A percentile compares a stretch with the other conserved stretches of the same genome.
Conservation (phyloP, 2,888 invertebrate genomes). For the Ramazzottius varieornatus region DNA sequence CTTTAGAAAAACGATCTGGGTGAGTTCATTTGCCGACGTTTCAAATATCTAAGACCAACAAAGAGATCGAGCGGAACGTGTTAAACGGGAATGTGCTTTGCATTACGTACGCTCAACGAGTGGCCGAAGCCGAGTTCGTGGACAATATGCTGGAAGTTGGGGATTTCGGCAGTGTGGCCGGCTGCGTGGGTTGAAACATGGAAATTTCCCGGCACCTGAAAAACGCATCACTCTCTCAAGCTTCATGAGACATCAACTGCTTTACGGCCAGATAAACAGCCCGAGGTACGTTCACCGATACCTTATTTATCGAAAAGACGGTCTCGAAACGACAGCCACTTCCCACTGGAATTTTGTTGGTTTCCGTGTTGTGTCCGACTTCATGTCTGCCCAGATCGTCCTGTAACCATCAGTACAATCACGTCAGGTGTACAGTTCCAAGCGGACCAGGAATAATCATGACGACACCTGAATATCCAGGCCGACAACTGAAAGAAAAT, state of each 20-base stretch:
- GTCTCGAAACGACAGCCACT: slow-evolving; percentile 30
- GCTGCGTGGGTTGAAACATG: slow-evolving; percentile 33
- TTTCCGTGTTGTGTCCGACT: slow-evolving; percentile 32
- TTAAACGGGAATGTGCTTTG: neutral
- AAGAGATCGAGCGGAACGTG: neutral
- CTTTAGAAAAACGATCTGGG: too few relatives aligned
- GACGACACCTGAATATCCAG: slow-evolving; percentile 27
- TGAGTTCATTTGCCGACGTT: too few relatives aligned
- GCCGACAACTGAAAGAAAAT: slow-evolving; percentile 24
- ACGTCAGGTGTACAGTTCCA: too few relatives aligned
- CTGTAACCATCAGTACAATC: slow-evolving; percentile 6
- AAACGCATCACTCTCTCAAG: too few relatives aligned
- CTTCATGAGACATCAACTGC: too few relatives aligned
- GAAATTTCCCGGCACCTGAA: slow-evolving; percentile 31
- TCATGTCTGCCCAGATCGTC: slow-evolving; percentile 34
- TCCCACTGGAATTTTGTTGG: slow-evolving; percentile 23
- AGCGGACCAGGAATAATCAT: neutral
- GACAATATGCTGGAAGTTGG: slow-evolving; percentile 31
- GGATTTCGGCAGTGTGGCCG: slow-evolving; percentile 13
- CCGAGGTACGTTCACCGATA: slow-evolving; percentile 9
- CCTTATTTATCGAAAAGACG: slow-evolving; percentile 21
- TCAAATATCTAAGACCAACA: neutral
- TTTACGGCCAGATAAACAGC: neutral
- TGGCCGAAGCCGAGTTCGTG: slow-evolving; percentile 27
- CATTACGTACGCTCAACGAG: slow-evolving; percentile 12